Base-by-base conservation (phyloP, 2,113 vertebrate genomes). In the Gallinago paraguaiae region DNA sequence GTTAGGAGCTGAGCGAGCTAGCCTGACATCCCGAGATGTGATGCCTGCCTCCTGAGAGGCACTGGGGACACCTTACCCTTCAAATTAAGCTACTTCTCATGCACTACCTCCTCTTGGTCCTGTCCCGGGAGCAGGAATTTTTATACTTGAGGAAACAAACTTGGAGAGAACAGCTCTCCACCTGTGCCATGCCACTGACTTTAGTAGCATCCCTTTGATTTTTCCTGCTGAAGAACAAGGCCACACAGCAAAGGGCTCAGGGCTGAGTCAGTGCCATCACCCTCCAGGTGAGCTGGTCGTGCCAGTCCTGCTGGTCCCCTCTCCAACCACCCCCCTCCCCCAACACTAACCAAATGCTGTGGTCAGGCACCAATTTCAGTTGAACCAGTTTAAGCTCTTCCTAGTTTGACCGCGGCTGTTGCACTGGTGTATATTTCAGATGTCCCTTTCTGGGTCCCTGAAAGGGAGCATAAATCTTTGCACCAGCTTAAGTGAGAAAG, bases 311-410 rank as follows among this genome's bases (percentile, higher is more conserved):
- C 14, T 18, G n/a, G 22, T 39, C 50, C 37, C 59, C 59, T 25
- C 70, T 69, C 43, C 76, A 54, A 2, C 43, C 57, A 8, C 39
- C 39, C 14, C 31, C 45, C 22, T 8, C 19, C 37, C 43, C 72
- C 1, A 0, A 0, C 13, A 56, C 31, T 5, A 68, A 18, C 54
- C 39, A 24, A 56, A 50, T 1, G 4, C 51, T 13, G 10, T 17
- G 30, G 13, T 28, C 28, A 22, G 46, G 33, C 39, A 41, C 23
- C 31, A 19, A 3, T 1, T 9, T 6, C 61, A 54, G 23, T 20
- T 4, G 48, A 64, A 57, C 4, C 45, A 27, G 1, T 10, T 14
- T 2, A 39, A 61, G 10, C 13, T 22, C 63, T 4, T 0, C 11
- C 25, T 33, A 8, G 48, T 28, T 31, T 28, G n/a, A 4, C 48